Percentiles rank a stretch among this genome's conserved stretches.
Evolutionary conservation across 2,113 vertebrate genomes (phyloP).

Genomic region (Heloderma charlesbogerti): DNA sequence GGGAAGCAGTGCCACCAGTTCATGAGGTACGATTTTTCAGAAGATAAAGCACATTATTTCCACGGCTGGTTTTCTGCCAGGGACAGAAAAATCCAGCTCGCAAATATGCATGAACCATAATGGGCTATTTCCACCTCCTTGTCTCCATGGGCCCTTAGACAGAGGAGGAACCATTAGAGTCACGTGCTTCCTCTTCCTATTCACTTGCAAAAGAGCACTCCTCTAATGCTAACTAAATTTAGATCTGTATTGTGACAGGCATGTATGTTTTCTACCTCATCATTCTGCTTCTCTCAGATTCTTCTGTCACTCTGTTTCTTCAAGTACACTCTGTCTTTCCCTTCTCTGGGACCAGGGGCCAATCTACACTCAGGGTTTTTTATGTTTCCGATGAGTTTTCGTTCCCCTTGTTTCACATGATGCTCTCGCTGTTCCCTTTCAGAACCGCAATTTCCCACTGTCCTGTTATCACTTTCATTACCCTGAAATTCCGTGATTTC

Average conservation of each 20-base stretch:
- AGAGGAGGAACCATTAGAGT: slow-evolving; percentile 4
- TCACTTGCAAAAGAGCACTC: slow-evolving; percentile 2
- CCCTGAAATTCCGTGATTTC: too few species aligned
- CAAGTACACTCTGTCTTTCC: neutral
- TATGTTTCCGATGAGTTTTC: too few species aligned
- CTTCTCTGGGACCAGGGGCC: neutral
- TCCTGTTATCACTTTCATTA: too few species aligned
- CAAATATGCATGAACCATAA: slow-evolving; percentile 18
- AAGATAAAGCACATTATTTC: slow-evolving; percentile 4
- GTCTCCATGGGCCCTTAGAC: neutral
- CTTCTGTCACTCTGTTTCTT: neutral
- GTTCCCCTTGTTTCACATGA: too few species aligned
- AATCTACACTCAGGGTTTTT: too few species aligned
- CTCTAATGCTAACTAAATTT: slow-evolving; percentile 17
- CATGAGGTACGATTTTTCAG: neutral
- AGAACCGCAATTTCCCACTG: too few species aligned
- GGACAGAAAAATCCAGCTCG: neutral
- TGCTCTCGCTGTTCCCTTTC: too few species aligned
- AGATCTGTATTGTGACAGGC: slow-evolving; percentile 14
- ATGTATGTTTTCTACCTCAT: neutral
- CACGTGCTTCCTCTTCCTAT: slow-evolving; percentile 11
- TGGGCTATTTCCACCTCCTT: neutral
- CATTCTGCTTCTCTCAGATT: neutral
- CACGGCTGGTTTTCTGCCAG: neutral
- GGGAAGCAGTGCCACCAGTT: neutral